Evolutionary conservation across 2,797 vertebrate genomes (phyloP), one percentile per base, ranked within the genome.

Genomic region (Ceyx erithaca): DNA sequence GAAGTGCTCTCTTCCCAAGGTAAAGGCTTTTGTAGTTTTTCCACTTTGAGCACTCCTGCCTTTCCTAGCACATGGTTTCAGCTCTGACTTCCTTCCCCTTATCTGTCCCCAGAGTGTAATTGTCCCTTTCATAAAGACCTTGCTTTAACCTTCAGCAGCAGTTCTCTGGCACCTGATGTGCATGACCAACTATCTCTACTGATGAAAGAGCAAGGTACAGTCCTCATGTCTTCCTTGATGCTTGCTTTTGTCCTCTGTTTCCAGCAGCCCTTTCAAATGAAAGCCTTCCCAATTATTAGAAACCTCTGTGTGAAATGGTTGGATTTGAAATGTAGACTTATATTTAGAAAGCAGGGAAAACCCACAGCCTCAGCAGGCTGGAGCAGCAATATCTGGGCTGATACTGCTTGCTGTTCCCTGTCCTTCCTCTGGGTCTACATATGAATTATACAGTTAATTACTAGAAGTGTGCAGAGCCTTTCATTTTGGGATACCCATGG

Each of bases 121-220:
- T 94, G 95, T 75, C 81, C 66, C 90, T 94, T 96, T 96, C 66
- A 95, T 80, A 72, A 48, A 63, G 90, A 94, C 95, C 95, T 94
- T 95, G 84, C 95, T 90, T 77, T 94, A 85, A 94, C 95, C 95
- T 94, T 93, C 86, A 93, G 31, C 95, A 93, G 94, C 92, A 55
- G 95, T 85, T 87, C 69, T 5, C 46, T 85, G 92, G 92, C 81
- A 87, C 86, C 92, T 61, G 84, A 94, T 80, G 95, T 87, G 93
- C 69, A 3, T 90, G 80, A 69, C 35, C 76, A 78, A 93, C 93
- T 94, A 82, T 80, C 75, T 75, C 93, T n/a, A 93, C 93, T 94
- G 86, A 96, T 95, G 81, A 95, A 95, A 94, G 94, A 92, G 69
- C 3, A 3, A 89, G 69, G 81, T 83, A 75, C 81, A 66, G 55